phyloP scores from a whole-genome alignment of 2,888 invertebrate species.

The Griposia aprilina region DNA sequence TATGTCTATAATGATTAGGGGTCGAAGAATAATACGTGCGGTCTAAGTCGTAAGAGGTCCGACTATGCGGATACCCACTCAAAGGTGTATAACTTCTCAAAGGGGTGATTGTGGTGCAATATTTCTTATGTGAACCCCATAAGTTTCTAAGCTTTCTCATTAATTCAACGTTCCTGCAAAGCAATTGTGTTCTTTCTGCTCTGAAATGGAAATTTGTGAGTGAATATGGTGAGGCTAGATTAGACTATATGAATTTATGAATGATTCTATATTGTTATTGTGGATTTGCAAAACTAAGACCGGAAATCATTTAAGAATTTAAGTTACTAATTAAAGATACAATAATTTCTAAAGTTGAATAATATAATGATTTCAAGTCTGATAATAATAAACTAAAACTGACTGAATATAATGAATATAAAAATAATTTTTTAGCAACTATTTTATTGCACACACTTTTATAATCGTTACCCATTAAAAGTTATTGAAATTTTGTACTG shows the following conservation, averaged over 20 bases:
- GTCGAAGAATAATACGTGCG: slow-evolving; percentile 87
- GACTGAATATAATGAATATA: slow-evolving; percentile 43
- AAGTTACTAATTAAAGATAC: not conserved
- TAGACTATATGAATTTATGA: slow-evolving; percentile 19
- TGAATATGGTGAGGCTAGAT: slow-evolving; percentile 60
- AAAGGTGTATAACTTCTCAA: slow-evolving; percentile 84
- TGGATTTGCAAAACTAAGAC: slow-evolving; percentile 15
- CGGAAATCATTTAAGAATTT: slow-evolving; percentile 16
- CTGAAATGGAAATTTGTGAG: slow-evolving; percentile 86
- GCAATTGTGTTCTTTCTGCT: slow-evolving; percentile 91
- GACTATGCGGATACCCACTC: slow-evolving; percentile 87
- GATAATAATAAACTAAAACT: slow-evolving; percentile 15
- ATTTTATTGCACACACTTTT: slow-evolving; percentile 78
- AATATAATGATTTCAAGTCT: slow-evolving; percentile 19
- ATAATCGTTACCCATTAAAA: slow-evolving; percentile 82
- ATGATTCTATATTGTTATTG: slow-evolving; percentile 10
- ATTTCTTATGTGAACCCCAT: slow-evolving; percentile 92
- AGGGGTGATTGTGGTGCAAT: slow-evolving; percentile 86
- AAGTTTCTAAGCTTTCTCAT: slow-evolving; percentile 91
- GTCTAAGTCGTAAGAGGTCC: slow-evolving; percentile 85
- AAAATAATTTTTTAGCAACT: slow-evolving; percentile 50
- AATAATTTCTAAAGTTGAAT: not conserved
- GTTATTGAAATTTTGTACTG: slow-evolving; percentile 62
- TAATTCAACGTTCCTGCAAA: slow-evolving; percentile 91
- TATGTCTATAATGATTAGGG: slow-evolving; percentile 82